A percentile compares a stretch with the other conserved stretches of the same genome.
Conservation (phyloP, 2,113 vertebrate genomes). For the Opisthocomus hoazin region DNA sequence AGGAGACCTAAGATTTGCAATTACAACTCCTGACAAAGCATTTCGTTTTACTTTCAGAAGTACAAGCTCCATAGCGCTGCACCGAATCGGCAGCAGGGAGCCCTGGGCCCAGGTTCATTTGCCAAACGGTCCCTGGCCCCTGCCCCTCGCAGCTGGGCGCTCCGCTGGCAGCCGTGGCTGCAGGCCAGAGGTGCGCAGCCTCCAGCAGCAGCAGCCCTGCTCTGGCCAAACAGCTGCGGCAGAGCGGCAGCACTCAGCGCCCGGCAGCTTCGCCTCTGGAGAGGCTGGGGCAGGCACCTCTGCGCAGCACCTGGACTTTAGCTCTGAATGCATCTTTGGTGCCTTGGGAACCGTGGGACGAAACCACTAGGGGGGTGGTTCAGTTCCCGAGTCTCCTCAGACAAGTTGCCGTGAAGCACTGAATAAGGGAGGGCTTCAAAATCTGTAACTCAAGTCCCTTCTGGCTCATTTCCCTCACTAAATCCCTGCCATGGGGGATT, state of each 20-base stretch:
- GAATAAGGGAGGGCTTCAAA: background rate
- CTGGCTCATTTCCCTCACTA: background rate
- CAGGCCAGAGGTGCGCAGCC: background rate
- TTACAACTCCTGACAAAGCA: background rate
- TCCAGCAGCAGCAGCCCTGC: background rate
- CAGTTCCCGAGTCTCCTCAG: background rate
- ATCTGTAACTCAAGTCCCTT: background rate
- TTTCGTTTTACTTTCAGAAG: background rate
- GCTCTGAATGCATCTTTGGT: slow-evolving; percentile 19
- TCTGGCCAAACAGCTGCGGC: background rate
- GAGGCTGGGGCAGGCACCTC: background rate
- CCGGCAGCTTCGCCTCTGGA: background rate
- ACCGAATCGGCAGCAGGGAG: background rate
- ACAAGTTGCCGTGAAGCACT: background rate
- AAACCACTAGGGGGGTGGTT: too few relatives aligned
- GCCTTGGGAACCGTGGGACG: background rate
- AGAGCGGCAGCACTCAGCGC: background rate
- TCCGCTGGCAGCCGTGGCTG: background rate
- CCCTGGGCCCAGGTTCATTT: background rate
- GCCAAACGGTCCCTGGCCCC: background rate
- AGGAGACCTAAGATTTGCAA: background rate
- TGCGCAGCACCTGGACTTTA: background rate
- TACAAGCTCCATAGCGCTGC: background rate
- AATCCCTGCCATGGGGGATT: background rate
- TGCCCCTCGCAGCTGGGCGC: background rate